phyloP scores from a whole-genome alignment of 1,140 invertebrate genomes.

The Argopecten irradians region DNA sequence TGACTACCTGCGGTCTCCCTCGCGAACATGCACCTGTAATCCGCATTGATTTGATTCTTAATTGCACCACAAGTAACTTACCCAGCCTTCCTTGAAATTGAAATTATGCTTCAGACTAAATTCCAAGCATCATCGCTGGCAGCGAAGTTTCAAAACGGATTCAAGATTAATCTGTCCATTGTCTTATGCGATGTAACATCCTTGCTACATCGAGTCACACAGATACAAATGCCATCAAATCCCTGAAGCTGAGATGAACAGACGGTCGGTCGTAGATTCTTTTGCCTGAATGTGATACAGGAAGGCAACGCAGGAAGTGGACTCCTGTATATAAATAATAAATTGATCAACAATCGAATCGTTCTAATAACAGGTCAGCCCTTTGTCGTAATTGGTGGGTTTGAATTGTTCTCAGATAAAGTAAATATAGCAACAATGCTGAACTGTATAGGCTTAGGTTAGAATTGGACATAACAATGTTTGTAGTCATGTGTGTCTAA shows the following conservation, averaged over 20 bases:
- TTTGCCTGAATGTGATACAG: neutral
- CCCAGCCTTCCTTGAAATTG: constrained; percentile 12
- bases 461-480: neutral
- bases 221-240: too few relatives aligned
- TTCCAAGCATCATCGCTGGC: neutral
- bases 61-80: neutral
- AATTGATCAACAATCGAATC: neutral
- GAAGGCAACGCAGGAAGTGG: neutral
- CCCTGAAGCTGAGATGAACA: neutral
- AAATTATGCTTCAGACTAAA: neutral
- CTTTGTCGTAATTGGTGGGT: neutral
- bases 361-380: neutral
- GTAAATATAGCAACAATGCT: neutral
- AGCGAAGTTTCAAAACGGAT: neutral
- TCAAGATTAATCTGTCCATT: neutral
- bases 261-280: neutral
- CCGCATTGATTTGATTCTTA: neutral
- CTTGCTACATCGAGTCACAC: neutral
- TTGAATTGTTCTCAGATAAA: neutral
- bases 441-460: neutral
- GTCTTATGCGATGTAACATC: neutral
- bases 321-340: neutral
- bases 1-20: neutral
- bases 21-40: neutral
- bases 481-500: neutral